These are phyloP conservation scores for Poecile atricapillus DNA, from an alignment of 2,113 vertebrate species.

Conservation along the genomic window DNA sequence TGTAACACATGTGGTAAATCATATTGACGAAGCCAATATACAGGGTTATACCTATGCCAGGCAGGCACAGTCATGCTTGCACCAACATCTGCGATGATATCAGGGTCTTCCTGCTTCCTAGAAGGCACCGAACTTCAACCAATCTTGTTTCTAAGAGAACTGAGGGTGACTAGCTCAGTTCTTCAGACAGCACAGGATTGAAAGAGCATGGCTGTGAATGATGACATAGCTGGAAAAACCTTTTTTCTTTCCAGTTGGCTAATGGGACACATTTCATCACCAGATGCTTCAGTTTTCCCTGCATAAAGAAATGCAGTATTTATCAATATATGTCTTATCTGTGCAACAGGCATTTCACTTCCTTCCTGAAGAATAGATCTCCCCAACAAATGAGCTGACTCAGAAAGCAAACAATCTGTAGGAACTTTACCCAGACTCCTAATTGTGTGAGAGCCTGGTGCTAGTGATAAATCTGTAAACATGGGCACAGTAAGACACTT, in stretches of 20 bases:
- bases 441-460: not conserved
- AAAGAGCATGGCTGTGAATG: accelerated
- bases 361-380: not conserved
- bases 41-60: not conserved
- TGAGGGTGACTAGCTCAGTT: not conserved
- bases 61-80: not conserved
- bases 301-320: not conserved
- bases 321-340: not conserved
- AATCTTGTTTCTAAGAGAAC: not conserved
- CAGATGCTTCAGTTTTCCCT: not conserved
- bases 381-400: not conserved
- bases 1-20: not conserved
- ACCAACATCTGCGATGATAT: not conserved
- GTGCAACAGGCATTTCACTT: not conserved
- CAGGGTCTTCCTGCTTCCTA: not conserved
- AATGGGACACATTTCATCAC: accelerated
- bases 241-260: not conserved
- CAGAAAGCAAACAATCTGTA: conserved; percentile 12
- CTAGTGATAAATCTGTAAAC: not conserved
- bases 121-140: not conserved
- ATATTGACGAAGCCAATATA: not conserved
- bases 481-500: not conserved
- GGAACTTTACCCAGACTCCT: not conserved
- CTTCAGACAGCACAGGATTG: accelerated
- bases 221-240: not conserved